Base-by-base conservation (phyloP, 2,113 vertebrate genomes). In the Silurus meridionalis region DNA sequence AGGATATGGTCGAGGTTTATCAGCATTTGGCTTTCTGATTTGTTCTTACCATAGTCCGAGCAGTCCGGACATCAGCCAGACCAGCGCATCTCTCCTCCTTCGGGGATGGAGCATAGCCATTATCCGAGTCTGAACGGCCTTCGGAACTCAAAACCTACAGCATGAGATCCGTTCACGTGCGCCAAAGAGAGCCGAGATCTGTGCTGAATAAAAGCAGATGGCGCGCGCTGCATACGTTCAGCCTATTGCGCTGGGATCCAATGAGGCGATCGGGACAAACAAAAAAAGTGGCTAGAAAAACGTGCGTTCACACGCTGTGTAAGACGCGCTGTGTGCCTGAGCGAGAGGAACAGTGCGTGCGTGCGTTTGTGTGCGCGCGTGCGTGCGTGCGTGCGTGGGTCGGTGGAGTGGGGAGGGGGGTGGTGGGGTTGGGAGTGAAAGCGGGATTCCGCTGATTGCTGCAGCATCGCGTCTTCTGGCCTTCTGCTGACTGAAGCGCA, bases 1-100 rank as follows among this genome's bases (percentile, higher is more conserved):
- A 58, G 53, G 11, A 14, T 55, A 60, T 23, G 61, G 23, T 69
- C 60, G n/a, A 25, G 77, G 52, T 80, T 15, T 55, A 57, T 52
- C 23, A 57, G 6, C 63, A 55, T 83, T 69, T 74, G 53, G 28
- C 66, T 74, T 87, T 4, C 48, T 60, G 67, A 83, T 50, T 17
- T 69, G 37, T 74, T 92, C 94, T 94, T 88, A 95, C 94, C 94
- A 92, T 48, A 93, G 87, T 88, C 93, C 92, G 23, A 95, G 90
- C 25, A 94, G 82, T 55, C 92, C 92, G 46, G 89, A 57, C 58
- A 94, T 85, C 84, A 94, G 84, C 92, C 93, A 93, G 17, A 91
- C 88, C 61, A 87, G 89, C 88, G 92, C 78, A 48, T 80, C 86
- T 89, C 61, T 92, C 88, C 91, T 90, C 91, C 67, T 89, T 84